Conservation (phyloP, 30 jellyfish, hydroid and myxozoan genomes). For the Catostylus mosaicus region DNA sequence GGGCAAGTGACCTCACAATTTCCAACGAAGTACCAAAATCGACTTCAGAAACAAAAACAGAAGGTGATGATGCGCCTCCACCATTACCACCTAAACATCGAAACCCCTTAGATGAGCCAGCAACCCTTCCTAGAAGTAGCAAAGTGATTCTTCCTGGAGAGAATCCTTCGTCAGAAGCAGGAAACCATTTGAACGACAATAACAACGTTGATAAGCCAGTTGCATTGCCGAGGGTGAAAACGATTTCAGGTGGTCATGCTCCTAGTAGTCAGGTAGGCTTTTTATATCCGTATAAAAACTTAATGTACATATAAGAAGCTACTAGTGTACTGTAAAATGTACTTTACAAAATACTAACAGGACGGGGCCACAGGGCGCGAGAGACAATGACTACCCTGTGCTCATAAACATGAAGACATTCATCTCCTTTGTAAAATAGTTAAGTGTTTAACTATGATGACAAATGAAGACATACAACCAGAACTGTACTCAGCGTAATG, state of each 20-base stretch:
- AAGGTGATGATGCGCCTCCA: constrained; percentile 67
- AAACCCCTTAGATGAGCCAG: constrained; percentile 11
- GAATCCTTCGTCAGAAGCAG: background rate
- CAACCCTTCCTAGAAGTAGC: constrained; percentile 54
- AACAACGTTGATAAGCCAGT: constrained; percentile 34
- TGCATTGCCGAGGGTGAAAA: constrained; percentile 55
- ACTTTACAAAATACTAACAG: too few relatives aligned
- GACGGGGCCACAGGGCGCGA: too few relatives aligned
- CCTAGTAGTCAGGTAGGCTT: background rate
- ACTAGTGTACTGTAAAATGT: too few relatives aligned
- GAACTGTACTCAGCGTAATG: too few relatives aligned
- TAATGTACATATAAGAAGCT: too few relatives aligned
- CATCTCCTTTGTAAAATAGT: too few relatives aligned
- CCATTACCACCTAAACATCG: constrained; percentile 78
- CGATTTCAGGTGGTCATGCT: constrained; percentile 47
- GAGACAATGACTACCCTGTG: too few relatives aligned
- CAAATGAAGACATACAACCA: too few relatives aligned
- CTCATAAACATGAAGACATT: too few relatives aligned
- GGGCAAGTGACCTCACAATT: constrained; percentile 60
- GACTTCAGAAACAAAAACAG: constrained; percentile 45
- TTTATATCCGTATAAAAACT: too few relatives aligned
- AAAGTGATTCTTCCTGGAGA: background rate
- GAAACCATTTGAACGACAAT: background rate
- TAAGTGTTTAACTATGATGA: too few relatives aligned
- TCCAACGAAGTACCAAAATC: constrained; percentile 48